Percentiles rank a stretch among this genome's conserved stretches.
phyloP scores from a whole-genome alignment of 2,113 vertebrate genomes.

The Tretioscincus oriximinensis region DNA sequence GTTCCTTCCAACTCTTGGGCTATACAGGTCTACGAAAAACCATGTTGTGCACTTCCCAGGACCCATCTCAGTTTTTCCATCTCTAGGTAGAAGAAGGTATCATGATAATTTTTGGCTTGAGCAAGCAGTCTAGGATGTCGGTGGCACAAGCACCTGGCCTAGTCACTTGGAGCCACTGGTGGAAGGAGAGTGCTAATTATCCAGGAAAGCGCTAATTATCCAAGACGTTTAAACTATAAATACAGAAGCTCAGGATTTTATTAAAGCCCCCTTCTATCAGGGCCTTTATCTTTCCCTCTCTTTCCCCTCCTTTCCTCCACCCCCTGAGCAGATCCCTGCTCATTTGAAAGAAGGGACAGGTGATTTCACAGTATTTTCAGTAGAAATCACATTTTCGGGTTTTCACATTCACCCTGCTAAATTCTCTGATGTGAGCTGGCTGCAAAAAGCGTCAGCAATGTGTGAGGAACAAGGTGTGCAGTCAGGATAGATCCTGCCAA shows the following conservation, averaged over 20 bases:
- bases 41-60: background rate
- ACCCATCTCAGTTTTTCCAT: too few relatives aligned
- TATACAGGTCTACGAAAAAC: background rate
- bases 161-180: background rate
- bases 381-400: constrained; percentile 43
- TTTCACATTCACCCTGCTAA: constrained; percentile 32
- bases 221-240: constrained; percentile 13
- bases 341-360: background rate
- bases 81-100: background rate
- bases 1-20: too few relatives aligned
- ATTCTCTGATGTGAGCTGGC: background rate
- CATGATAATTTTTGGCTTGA: background rate
- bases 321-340: constrained; percentile 30
- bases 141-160: constrained; percentile 1
- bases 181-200: constrained; percentile 4
- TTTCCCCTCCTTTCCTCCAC: background rate
- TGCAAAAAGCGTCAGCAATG: background rate
- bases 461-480: background rate
- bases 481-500: too few relatives aligned
- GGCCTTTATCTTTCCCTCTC: too few relatives aligned
- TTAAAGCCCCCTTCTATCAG: too few relatives aligned
- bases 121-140: background rate
- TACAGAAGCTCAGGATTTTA: background rate
- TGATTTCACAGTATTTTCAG: constrained; percentile 15
- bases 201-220: constrained; percentile 17